phyloP scores from a whole-genome alignment of 2,113 vertebrate species.

The Pedionomus torquatus region DNA sequence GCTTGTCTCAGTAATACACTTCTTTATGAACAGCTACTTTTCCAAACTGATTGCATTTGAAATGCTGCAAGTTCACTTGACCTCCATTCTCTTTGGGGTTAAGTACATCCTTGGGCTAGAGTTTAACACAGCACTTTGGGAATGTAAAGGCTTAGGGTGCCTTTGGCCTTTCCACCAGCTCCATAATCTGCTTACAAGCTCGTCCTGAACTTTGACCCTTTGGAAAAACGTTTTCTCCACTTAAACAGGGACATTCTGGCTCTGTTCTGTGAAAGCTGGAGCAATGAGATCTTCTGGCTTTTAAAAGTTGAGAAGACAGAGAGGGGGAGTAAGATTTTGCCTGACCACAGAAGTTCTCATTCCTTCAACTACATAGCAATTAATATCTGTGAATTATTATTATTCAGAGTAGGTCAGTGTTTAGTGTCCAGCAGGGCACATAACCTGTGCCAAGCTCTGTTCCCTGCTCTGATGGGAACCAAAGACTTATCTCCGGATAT shows the following conservation, averaged over 20 bases:
- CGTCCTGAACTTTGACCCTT: constrained; percentile 24
- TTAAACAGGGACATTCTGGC: constrained; percentile 31
- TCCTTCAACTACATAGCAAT: background rate
- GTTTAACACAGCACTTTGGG: constrained; percentile 58
- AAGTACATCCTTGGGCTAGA: constrained; percentile 68
- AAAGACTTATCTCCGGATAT: background rate
- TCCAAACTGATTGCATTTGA: constrained; percentile 50
- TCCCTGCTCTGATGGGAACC: background rate
- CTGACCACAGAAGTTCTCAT: background rate
- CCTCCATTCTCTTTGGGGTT: constrained; percentile 48
- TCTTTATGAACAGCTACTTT: constrained; percentile 50
- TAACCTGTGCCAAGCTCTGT: background rate
- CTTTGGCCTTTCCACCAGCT: constrained; percentile 58
- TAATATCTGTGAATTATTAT: background rate
- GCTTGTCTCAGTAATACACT: constrained; percentile 13
- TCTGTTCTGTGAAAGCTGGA: background rate
- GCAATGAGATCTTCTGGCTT: background rate
- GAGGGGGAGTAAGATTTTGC: background rate
- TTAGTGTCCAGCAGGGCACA: background rate
- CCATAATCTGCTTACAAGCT: constrained; percentile 65
- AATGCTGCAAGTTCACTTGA: constrained; percentile 70
- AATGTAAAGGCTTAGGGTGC: constrained; percentile 61
- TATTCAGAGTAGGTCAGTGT: background rate
- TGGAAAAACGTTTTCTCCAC: constrained; percentile 58
- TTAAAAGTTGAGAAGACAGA: background rate